Evolutionary conservation across 2,888 invertebrate species (phyloP).

Genomic region (Anoncus sp.): DNA sequence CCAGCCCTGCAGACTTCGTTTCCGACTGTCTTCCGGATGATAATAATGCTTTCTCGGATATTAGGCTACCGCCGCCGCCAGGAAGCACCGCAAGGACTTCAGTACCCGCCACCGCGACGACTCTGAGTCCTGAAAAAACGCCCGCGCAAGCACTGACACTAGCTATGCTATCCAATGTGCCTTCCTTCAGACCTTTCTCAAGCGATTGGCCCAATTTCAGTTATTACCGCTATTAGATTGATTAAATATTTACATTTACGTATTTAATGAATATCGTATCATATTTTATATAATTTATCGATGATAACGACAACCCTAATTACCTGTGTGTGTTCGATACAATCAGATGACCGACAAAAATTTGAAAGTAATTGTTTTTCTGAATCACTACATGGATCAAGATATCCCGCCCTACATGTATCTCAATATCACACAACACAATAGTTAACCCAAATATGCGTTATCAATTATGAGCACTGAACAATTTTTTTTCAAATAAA

Average conservation of each 20-base stretch:
- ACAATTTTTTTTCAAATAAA: conserved; percentile 10
- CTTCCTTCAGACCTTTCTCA: conserved; percentile 9
- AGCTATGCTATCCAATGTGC: conserved; percentile 78
- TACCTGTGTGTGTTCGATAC: neutral
- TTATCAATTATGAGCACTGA: neutral
- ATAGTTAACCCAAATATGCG: conserved; percentile 11
- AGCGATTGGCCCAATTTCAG: neutral
- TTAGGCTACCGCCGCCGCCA: conserved; percentile 73
- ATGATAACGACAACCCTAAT: conserved; percentile 4
- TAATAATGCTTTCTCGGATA: conserved; percentile 80
- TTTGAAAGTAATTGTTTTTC: neutral
- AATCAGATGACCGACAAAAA: conserved; percentile 5
- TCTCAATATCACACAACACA: conserved; percentile 8
- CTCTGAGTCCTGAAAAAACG: conserved; percentile 76
- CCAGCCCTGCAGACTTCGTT: conserved; percentile 84
- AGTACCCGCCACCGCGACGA: conserved; percentile 82
- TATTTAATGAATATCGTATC: conserved; percentile 7
- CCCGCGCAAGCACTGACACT: conserved; percentile 78
- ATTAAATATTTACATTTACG: neutral
- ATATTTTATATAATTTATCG: conserved; percentile 1
- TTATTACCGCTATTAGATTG: conserved; percentile 15
- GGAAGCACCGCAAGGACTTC: conserved; percentile 81
- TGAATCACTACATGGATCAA: conserved; percentile 43
- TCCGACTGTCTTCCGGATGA: conserved; percentile 76
- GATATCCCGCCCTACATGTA: conserved; percentile 60